These are phyloP conservation scores for Umimayanthus chanpuru DNA, from an alignment of 92 coral and sea anemone species.

Conservation along the genomic window DNA sequence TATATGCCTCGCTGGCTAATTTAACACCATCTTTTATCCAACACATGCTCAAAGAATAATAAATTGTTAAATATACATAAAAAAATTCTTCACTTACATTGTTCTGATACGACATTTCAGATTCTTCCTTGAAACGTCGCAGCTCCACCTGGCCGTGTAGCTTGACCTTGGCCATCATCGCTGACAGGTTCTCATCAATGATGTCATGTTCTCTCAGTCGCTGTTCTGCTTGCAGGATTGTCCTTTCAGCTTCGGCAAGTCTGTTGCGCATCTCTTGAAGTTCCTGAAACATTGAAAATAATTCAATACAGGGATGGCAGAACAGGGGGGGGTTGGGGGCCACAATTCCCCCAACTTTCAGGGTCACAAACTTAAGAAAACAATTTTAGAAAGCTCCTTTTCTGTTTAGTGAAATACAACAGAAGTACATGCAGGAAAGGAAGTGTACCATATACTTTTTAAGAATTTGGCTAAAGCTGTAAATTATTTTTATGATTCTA, in stretches of 20 bases:
- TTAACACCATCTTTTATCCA: too few relatives aligned
- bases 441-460: background rate
- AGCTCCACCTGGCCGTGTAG: constrained; percentile 88
- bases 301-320: background rate
- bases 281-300: constrained; percentile 54
- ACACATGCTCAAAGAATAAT: too few relatives aligned
- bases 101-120: constrained; percentile 89
- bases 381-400: too few relatives aligned
- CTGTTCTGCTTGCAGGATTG: constrained; percentile 85
- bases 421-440: too few relatives aligned
- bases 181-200: constrained; percentile 92
- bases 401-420: too few relatives aligned
- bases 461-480: too few relatives aligned
- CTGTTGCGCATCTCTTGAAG: constrained; percentile 86
- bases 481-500: too few relatives aligned
- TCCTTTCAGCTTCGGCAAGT: constrained; percentile 85
- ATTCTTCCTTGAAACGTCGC: constrained; percentile 87
- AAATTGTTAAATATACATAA: too few relatives aligned
- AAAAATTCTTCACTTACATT: constrained; percentile 61
- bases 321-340: too few relatives aligned
- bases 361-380: too few relatives aligned
- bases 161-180: constrained; percentile 93
- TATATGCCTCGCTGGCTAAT: too few relatives aligned
- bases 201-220: constrained; percentile 94
- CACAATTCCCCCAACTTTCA: too few relatives aligned